phyloP scores from a whole-genome alignment of 2,888 invertebrate genomes.

The Drosophila meridionalis region DNA sequence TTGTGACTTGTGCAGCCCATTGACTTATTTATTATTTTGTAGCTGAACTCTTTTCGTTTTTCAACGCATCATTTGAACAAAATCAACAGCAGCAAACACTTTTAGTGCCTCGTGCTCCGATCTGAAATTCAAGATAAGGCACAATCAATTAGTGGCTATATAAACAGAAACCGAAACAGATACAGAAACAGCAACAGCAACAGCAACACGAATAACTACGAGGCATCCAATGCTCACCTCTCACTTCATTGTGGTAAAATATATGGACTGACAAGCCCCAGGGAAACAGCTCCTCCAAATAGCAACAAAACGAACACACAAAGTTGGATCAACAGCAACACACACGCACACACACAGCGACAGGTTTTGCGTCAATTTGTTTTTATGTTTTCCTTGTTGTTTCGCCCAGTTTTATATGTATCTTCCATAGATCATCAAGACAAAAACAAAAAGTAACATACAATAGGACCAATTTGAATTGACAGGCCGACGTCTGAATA shows the following conservation, averaged over 20 bases:
- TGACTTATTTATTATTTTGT: constrained; percentile 32
- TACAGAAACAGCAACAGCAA: constrained; percentile 13
- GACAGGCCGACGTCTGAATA: not conserved
- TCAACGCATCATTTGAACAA: constrained; percentile 7
- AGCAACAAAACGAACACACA: not conserved
- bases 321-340: constrained; percentile 36
- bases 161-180: constrained; percentile 56
- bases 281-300: constrained; percentile 19
- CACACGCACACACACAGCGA: constrained; percentile 10
- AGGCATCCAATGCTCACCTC: constrained; percentile 21
- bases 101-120: constrained; percentile 53
- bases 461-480: not conserved
- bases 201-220: constrained; percentile 11
- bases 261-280: constrained; percentile 57
- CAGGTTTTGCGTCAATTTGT: constrained; percentile 51
- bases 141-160: constrained; percentile 73
- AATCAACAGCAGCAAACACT: constrained; percentile 12
- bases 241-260: constrained; percentile 57
- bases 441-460: constrained; percentile 6
- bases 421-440: constrained; percentile 29
- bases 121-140: constrained; percentile 76
- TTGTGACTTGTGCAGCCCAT: not conserved
- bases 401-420: constrained; percentile 31
- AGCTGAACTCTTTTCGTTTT: constrained; percentile 18
- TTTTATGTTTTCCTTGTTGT: constrained; percentile 51